phyloP scores from a whole-genome alignment of 1,140 invertebrate genomes.

The Zophobas morio region DNA sequence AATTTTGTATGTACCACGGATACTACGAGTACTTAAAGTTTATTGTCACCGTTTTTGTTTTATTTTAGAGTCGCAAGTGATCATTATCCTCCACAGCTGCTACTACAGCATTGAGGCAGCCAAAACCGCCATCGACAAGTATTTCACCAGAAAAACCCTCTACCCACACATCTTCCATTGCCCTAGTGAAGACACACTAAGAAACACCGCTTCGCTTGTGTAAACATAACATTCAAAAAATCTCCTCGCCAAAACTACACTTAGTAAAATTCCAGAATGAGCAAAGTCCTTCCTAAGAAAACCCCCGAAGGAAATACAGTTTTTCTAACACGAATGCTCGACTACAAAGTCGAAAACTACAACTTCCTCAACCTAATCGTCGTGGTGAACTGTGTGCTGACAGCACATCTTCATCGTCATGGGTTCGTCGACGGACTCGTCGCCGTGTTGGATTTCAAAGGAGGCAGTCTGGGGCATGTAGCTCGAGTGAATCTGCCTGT shows the following conservation, averaged over 20 bases:
- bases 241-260: neutral
- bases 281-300: conserved; percentile 67
- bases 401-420: too few species aligned
- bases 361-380: conserved; percentile 72
- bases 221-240: conserved; percentile 63
- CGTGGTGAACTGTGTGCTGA: conserved; percentile 63
- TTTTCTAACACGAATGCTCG: conserved; percentile 69
- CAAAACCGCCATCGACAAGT: conserved; percentile 76
- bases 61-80: conserved; percentile 71
- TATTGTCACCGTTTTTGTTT: too few species aligned
- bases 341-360: conserved; percentile 73
- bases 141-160: conserved; percentile 75
- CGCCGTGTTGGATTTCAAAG: too few species aligned
- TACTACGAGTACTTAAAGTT: too few species aligned
- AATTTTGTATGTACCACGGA: too few species aligned
- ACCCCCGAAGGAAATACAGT: conserved; percentile 73
- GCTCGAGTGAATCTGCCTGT: too few species aligned
- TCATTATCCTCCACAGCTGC: conserved; percentile 77
- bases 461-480: too few species aligned
- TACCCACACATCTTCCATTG: conserved; percentile 74
- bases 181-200: conserved; percentile 68
- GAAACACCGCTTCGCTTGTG: conserved; percentile 68
- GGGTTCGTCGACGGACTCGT: too few species aligned
- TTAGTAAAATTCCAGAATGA: conserved; percentile 50
- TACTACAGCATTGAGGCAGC: conserved; percentile 74